Conservation (phyloP, 2,113 vertebrate genomes). For the Ceyx melanurus region DNA sequence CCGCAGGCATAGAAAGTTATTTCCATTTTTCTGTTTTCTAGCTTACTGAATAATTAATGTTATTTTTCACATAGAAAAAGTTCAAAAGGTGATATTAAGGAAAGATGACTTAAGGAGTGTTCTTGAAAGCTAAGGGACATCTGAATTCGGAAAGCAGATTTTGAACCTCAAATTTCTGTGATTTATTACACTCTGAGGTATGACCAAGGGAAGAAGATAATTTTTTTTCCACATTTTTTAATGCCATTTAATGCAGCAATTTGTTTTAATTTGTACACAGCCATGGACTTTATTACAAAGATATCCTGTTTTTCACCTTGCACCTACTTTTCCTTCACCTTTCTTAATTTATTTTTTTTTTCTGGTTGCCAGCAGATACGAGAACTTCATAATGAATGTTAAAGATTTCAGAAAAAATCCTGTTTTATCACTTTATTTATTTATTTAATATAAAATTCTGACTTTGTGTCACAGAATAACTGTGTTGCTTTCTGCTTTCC, state of each 20-base stretch:
- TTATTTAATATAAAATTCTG: slow-evolving; percentile 51
- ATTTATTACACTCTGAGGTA: accelerated
- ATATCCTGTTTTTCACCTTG: neutral
- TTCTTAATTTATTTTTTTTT: neutral
- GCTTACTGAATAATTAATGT: neutral
- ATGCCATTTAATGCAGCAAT: neutral
- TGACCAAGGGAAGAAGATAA: accelerated
- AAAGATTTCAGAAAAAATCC: slow-evolving; percentile 36
- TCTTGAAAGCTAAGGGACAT: neutral
- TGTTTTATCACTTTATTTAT: slow-evolving; percentile 32
- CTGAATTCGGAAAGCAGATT: neutral
- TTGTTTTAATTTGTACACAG: neutral
- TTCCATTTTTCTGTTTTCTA: neutral
- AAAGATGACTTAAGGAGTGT: neutral
- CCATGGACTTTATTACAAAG: accelerated
- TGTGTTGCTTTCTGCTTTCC: slow-evolving; percentile 57
- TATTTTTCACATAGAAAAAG: neutral
- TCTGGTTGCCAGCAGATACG: neutral
- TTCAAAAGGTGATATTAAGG: neutral
- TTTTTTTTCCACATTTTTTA: neutral
- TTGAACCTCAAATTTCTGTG: neutral
- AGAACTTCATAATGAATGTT: slow-evolving; percentile 47
- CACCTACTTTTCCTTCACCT: neutral
- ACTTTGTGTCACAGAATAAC: slow-evolving; percentile 61
- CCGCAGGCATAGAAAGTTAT: accelerated